Conservation (phyloP, 2,888 invertebrate species). For the Osedax fenrisi region DNA sequence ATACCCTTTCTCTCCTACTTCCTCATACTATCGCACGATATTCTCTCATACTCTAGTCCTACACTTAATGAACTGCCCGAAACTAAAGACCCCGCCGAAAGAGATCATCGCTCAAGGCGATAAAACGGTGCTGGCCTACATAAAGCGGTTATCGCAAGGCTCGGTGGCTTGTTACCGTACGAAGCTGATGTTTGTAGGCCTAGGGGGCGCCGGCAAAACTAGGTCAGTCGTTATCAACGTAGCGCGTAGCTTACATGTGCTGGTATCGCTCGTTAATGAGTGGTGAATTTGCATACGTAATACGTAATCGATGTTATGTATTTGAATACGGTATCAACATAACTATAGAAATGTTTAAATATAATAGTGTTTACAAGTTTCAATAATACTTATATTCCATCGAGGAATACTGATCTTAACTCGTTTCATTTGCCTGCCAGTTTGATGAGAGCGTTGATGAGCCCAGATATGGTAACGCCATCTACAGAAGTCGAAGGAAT, state of each 20-base stretch:
- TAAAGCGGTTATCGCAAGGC: slow-evolving; percentile 44
- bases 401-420: no score
- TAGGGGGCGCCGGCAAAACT: slow-evolving; percentile 51
- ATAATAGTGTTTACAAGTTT: no score
- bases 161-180: slow-evolving; percentile 45
- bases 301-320: no score
- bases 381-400: no score
- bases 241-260: background rate
- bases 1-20: no score
- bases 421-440: no score
- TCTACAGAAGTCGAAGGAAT: slow-evolving; percentile 34
- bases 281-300: no score
- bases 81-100: slow-evolving; percentile 45
- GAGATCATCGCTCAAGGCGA: slow-evolving; percentile 46
- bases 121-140: slow-evolving; percentile 42
- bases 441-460: slow-evolving; percentile 43
- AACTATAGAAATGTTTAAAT: no score
- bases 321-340: no score
- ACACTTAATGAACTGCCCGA: slow-evolving; percentile 39
- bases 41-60: no score
- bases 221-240: slow-evolving; percentile 37
- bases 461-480: slow-evolving; percentile 33
- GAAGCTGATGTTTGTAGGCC: slow-evolving; percentile 50
- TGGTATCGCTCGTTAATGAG: no score
- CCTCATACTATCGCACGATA: no score